A percentile compares a stretch with the other conserved stretches of the same genome.
Evolutionary conservation across 2,113 vertebrate genomes (phyloP).

Genomic region (Dasyprocta punctata): DNA sequence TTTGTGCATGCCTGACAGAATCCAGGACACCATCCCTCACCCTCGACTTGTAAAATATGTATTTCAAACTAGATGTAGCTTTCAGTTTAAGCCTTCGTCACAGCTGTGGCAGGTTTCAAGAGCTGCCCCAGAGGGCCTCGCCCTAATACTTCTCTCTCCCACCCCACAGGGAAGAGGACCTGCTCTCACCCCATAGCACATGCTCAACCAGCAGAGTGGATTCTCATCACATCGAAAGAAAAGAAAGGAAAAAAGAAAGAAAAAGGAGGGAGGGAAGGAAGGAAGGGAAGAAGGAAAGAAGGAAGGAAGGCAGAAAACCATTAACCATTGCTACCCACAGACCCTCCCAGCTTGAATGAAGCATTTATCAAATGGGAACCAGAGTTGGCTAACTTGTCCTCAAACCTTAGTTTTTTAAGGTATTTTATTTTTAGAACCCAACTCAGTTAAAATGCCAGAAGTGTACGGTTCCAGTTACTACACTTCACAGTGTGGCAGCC

Average conservation of each 20-base stretch:
- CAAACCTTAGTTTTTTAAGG: not conserved
- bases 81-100: not conserved
- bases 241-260: not conserved
- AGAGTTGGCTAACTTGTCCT: not conserved
- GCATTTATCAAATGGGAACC: not conserved
- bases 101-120: not conserved
- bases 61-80: conserved; percentile 44
- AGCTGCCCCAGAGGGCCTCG: not conserved
- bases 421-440: not conserved
- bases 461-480: not conserved
- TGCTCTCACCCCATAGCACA: not conserved
- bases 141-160: not conserved
- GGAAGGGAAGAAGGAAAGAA: not conserved
- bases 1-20: conserved; percentile 18
- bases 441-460: not conserved
- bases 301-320: not conserved
- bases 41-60: conserved; percentile 48
- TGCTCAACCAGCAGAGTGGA: conserved; percentile 25
- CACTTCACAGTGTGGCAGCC: not conserved
- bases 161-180: not conserved
- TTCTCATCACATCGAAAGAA: conserved; percentile 32
- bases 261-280: too few species aligned
- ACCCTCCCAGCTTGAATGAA: not conserved
- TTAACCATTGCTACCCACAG: not conserved
- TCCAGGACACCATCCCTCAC: not conserved